Conservation (phyloP, 1,140 invertebrate species). For the Nilaparvata lugens region DNA sequence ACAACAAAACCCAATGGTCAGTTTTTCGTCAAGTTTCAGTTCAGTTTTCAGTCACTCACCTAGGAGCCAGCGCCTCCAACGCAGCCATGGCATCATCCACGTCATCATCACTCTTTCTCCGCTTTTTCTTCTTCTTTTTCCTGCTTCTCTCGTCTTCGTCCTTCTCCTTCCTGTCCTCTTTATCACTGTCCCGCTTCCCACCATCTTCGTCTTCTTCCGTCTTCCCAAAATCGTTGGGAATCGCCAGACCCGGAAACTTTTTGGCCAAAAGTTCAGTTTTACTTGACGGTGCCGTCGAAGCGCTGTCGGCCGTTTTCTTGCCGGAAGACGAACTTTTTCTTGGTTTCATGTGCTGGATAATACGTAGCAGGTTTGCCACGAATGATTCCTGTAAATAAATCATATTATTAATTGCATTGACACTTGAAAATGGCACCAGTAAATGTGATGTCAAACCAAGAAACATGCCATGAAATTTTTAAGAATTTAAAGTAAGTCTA, state of each 20-base stretch:
- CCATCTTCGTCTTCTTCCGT: constrained; percentile 24
- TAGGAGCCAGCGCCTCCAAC: constrained; percentile 77
- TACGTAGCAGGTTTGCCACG: constrained; percentile 79
- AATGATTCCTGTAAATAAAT: constrained; percentile 70
- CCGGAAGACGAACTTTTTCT: constrained; percentile 27
- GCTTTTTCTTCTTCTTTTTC: constrained; percentile 28
- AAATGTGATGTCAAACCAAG: too few relatives aligned
- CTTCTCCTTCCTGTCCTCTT: constrained; percentile 25
- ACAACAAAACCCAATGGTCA: too few relatives aligned
- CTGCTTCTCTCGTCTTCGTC: constrained; percentile 25
- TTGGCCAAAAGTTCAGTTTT: constrained; percentile 51
- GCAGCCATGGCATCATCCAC: constrained; percentile 80
- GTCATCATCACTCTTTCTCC: constrained; percentile 42
- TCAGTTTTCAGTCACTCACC: constrained; percentile 22
- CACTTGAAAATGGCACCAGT: too few relatives aligned
- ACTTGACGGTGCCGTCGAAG: constrained; percentile 12
- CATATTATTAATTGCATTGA: too few relatives aligned
- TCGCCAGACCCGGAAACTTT: constrained; percentile 82
- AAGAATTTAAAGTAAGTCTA: too few relatives aligned
- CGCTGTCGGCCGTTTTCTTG: constrained; percentile 28
- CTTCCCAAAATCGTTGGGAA: constrained; percentile 65
- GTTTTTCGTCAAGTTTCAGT: too few relatives aligned
- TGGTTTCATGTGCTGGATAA: constrained; percentile 92
- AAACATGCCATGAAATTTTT: too few relatives aligned
- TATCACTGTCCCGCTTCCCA: constrained; percentile 43